Percentiles rank a stretch among this genome's conserved stretches.
Evolutionary conservation across 2,113 vertebrate species (phyloP).

Genomic region (Peromyscus maniculatus): DNA sequence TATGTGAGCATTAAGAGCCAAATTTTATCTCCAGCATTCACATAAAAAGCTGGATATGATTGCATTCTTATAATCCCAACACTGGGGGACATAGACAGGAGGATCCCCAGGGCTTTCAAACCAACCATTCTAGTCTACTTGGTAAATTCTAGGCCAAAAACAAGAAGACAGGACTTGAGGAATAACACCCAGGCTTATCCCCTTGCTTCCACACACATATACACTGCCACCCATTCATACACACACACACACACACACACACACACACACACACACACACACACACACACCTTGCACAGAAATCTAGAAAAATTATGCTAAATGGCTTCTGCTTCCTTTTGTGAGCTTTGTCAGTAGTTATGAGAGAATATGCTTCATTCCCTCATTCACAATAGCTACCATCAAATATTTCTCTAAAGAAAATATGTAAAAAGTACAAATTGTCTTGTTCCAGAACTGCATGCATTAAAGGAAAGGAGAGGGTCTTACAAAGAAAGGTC

Average conservation of each 20-base stretch:
- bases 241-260: background rate
- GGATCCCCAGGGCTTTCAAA: background rate
- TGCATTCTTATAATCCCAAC: too few species aligned
- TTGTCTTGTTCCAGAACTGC: background rate
- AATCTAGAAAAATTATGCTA: background rate
- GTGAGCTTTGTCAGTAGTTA: background rate
- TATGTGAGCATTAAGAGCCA: too few species aligned
- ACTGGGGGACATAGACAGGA: too few species aligned
- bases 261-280: background rate
- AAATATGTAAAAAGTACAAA: background rate
- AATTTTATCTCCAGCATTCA: background rate
- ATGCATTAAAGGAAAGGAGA: accelerated
- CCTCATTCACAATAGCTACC: background rate
- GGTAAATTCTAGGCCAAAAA: background rate
- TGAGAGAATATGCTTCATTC: background rate
- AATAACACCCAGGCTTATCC: background rate
- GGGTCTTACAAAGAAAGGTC: background rate
- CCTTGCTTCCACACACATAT: background rate
- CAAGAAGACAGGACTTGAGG: background rate
- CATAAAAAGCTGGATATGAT: too few species aligned
- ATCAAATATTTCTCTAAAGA: background rate
- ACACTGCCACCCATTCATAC: background rate
- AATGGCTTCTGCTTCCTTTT: background rate
- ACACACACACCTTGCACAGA: background rate
- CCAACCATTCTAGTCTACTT: too few species aligned